Evolutionary conservation across 1,140 invertebrate species (phyloP), one percentile per base, ranked within the genome.

Genomic region (Drosophila yakuba): DNA sequence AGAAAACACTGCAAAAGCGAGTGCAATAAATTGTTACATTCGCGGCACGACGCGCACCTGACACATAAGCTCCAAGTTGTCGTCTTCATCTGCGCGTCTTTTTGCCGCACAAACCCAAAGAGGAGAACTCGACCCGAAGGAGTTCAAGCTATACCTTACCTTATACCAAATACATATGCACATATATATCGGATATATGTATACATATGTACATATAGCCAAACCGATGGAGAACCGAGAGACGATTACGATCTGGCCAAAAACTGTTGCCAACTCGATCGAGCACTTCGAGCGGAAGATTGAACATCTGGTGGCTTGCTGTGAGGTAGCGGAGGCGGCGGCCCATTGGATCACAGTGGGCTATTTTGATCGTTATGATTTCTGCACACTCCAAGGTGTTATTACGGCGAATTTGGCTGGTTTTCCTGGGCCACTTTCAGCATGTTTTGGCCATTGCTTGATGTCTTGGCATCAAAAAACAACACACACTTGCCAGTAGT

Each of bases 11-110:
- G 45, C 67, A 59, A 74, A 56, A 54, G 63, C 74, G 44, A 83
- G 69, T 84, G 81, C 81, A 84, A 84, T 84, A 84, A 84, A 84
- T 84, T 84, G 80, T 85, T 84, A 84, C 80, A 84, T 85, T 84
- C 80, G 80, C 80, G 79, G 80, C 74, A 68, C 79, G 62, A 82
- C 68, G 80, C 80, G 80, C 80, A 84, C 80, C 80, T 84, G 80
- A 84, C 80, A 84, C 81, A 84, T 85, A 84, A 84, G 80, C 80
- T 77, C 66, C 77, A 77, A 84, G 80, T 85, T 84, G 80, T 84
- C 81, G 80, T 84, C 80, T 84, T 84, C 77, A 84, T 84, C 79
- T 62, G 69, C 52, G 43, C 39, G 17, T 17, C 76, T 32, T 83
- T 83, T 68, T 58, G 69, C 52, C 35, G 32, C 23, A 23, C 43